These are phyloP conservation scores for Pollicipes pollicipes DNA, from an alignment of 1,140 invertebrate genomes.

Conservation along the genomic window DNA sequence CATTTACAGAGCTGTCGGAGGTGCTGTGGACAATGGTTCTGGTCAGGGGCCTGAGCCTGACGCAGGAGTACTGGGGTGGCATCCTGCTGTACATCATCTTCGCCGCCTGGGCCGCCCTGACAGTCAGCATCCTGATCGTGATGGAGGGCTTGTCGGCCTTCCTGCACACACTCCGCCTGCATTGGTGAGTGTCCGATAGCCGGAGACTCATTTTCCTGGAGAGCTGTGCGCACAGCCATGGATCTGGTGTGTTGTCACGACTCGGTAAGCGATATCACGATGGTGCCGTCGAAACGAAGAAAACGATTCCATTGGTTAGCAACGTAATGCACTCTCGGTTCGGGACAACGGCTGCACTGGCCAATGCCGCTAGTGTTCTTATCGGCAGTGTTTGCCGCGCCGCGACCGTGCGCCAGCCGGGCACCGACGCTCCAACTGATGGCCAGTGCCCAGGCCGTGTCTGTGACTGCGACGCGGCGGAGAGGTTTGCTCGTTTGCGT, in stretches of 20 bases:
- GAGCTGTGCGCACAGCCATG: background rate
- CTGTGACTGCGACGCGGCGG: no score
- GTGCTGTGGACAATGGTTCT: constrained; percentile 80
- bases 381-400: no score
- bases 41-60: constrained; percentile 32
- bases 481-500: no score
- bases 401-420: no score
- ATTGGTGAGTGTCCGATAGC: constrained; percentile 38
- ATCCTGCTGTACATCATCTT: constrained; percentile 58
- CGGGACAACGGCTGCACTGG: no score
- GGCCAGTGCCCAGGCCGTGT: no score
- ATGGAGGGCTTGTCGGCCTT: constrained; percentile 79
- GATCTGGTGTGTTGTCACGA: background rate
- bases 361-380: no score
- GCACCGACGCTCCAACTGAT: no score
- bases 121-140: constrained; percentile 69
- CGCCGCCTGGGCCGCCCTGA: constrained; percentile 64
- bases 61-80: constrained; percentile 24
- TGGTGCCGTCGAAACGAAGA: no score
- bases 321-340: no score
- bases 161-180: constrained; percentile 55
- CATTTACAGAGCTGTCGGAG: constrained; percentile 63
- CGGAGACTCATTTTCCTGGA: background rate
- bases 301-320: no score
- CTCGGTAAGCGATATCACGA: no score